These are phyloP conservation scores for Stomatorhinus walkeri DNA, from an alignment of 2,797 vertebrate genomes.

Conservation along the genomic window DNA sequence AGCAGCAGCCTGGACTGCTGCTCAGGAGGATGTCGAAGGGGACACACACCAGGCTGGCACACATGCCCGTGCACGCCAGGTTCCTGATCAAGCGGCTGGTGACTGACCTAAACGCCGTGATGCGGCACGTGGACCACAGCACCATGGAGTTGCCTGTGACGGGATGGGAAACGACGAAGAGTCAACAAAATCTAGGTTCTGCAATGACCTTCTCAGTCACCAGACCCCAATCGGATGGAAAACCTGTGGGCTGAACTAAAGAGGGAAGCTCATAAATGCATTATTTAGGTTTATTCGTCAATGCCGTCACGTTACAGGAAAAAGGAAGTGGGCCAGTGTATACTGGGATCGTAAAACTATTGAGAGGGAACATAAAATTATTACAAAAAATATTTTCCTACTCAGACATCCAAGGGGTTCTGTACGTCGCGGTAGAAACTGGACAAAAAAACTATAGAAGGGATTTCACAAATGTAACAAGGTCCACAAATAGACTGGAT, in stretches of 20 bases:
- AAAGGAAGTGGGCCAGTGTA: background rate
- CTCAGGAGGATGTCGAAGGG: conserved; percentile 89
- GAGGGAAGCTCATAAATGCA: background rate
- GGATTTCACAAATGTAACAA: background rate
- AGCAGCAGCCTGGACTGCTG: conserved; percentile 83
- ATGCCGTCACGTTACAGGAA: background rate
- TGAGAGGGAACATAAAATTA: background rate
- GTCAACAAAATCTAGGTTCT: background rate
- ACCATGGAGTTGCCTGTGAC: conserved; percentile 79
- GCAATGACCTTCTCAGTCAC: background rate
- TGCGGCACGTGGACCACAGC: conserved; percentile 92
- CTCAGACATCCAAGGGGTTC: background rate
- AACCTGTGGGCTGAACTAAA: background rate
- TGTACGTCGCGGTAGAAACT: too few species aligned
- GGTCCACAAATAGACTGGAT: background rate
- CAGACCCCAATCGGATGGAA: background rate
- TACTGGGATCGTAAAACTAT: background rate
- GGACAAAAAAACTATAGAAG: background rate
- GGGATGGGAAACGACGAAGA: background rate
- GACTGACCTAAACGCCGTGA: conserved; percentile 84
- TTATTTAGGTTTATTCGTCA: background rate
- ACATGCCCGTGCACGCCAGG: conserved; percentile 89
- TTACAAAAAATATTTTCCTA: background rate
- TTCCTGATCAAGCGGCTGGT: conserved; percentile 93
- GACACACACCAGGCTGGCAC: conserved; percentile 83